Conservation (phyloP, 1,140 invertebrate species). For the Bombus impatiens region DNA sequence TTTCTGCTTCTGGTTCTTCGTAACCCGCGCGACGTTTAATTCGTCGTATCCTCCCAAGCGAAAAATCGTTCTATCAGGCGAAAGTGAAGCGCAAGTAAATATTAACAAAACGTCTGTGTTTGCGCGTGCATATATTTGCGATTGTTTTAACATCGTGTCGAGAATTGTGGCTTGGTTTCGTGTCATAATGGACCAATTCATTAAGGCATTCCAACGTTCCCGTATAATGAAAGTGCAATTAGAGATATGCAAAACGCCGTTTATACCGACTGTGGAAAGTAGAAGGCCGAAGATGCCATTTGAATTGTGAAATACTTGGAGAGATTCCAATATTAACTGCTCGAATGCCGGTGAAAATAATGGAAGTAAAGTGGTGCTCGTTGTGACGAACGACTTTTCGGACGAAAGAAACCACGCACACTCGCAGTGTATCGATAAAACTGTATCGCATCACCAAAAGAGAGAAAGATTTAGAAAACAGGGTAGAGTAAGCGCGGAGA, state of each 20-base stretch:
- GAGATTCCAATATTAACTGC: conserved; percentile 72
- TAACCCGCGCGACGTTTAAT: neutral
- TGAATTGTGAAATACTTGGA: conserved; percentile 73
- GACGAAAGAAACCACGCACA: neutral
- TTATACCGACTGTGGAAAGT: conserved; percentile 64
- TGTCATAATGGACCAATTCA: conserved; percentile 63
- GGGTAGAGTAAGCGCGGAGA: neutral
- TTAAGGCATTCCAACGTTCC: conserved; percentile 68
- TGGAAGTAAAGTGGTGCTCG: conserved; percentile 61
- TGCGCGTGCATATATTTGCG: conserved; percentile 28
- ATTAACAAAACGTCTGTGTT: conserved; percentile 4
- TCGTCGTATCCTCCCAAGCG: neutral
- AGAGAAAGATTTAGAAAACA: conserved; percentile 2
- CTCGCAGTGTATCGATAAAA: conserved; percentile 50
- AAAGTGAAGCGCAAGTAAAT: neutral
- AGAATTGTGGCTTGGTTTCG: neutral
- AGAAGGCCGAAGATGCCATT: conserved; percentile 62
- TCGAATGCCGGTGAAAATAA: conserved; percentile 64
- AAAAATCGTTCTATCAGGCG: neutral
- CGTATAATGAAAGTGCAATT: conserved; percentile 71
- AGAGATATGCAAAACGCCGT: conserved; percentile 72
- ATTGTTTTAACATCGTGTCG: conserved; percentile 16
- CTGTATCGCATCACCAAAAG: neutral
- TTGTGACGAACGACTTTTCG: conserved; percentile 40
- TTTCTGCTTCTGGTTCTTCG: neutral